These are phyloP conservation scores for Drosophila mayri DNA, from an alignment of 1,140 invertebrate species.

Conservation along the genomic window DNA sequence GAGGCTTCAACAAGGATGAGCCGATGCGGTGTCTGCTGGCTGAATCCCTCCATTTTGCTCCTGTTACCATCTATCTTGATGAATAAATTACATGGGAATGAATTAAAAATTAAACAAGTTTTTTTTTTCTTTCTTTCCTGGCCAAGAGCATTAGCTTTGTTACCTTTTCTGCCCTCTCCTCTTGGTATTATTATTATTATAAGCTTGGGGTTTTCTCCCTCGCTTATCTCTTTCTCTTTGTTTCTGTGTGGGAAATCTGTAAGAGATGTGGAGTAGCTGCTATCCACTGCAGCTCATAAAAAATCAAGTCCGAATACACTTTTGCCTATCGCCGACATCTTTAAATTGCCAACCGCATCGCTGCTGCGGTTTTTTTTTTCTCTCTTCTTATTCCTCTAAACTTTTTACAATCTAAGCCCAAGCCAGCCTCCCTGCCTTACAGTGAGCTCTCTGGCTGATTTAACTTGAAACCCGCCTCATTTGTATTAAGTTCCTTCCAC, in stretches of 20 bases:
- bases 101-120: conserved; percentile 76
- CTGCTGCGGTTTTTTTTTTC: not conserved
- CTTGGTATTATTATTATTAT: conserved; percentile 30
- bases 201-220: conserved; percentile 15
- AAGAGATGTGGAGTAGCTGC: not conserved
- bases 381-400: conserved; percentile 31
- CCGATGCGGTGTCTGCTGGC: conserved; percentile 12
- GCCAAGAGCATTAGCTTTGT: conserved; percentile 15
- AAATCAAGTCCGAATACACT: conserved; percentile 63
- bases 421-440: not conserved
- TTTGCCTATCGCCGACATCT: conserved; percentile 47
- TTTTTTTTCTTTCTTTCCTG: conserved; percentile 7
- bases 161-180: conserved; percentile 20
- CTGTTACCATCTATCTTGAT: conserved; percentile 49
- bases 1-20: conserved; percentile 55
- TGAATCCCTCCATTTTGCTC: conserved; percentile 1
- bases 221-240: conserved; percentile 14
- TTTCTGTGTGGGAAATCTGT: not conserved
- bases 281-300: conserved; percentile 49
- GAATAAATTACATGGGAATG: conserved; percentile 73
- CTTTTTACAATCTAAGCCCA: conserved; percentile 48
- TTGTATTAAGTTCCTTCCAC: conserved; percentile 74
- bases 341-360: conserved; percentile 27
- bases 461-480: conserved; percentile 79
- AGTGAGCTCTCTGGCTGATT: conserved; percentile 61